Conservation (phyloP, 2,113 vertebrate genomes). For the Pedetes capensis region DNA sequence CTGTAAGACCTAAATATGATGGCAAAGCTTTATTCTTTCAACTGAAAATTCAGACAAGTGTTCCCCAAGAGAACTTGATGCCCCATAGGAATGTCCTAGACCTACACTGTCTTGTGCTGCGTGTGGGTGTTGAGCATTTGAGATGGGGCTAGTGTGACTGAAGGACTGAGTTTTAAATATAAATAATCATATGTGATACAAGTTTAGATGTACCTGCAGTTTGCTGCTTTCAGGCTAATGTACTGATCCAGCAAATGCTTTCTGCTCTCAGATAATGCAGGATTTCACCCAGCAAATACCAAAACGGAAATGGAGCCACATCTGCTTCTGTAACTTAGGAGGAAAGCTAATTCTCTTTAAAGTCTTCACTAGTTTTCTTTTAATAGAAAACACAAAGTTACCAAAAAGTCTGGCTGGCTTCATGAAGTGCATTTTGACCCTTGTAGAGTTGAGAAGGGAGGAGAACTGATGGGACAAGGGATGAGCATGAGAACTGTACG, state of each 20-base stretch:
- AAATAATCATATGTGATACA: neutral
- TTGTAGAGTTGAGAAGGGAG: neutral
- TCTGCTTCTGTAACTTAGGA: neutral
- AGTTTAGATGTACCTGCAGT: accelerated
- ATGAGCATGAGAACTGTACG: neutral
- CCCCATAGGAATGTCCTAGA: accelerated
- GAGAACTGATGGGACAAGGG: neutral
- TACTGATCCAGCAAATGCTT: neutral
- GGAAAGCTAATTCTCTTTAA: neutral
- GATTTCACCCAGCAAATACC: neutral
- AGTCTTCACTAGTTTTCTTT: neutral
- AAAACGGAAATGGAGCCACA: neutral
- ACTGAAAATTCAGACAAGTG: neutral
- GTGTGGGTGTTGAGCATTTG: neutral
- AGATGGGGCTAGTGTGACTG: neutral
- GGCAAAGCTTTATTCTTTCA: neutral
- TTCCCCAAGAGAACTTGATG: neutral
- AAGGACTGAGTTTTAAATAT: neutral
- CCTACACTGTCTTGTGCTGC: accelerated
- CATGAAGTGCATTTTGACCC: neutral
- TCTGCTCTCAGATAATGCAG: neutral
- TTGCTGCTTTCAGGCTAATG: neutral
- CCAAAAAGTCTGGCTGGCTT: neutral
- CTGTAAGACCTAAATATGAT: neutral
- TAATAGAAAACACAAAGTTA: neutral